Percentiles rank a stretch among this genome's conserved stretches.
phyloP scores from a whole-genome alignment of 2,113 vertebrate genomes.

The Dryoscopus gambensis region DNA sequence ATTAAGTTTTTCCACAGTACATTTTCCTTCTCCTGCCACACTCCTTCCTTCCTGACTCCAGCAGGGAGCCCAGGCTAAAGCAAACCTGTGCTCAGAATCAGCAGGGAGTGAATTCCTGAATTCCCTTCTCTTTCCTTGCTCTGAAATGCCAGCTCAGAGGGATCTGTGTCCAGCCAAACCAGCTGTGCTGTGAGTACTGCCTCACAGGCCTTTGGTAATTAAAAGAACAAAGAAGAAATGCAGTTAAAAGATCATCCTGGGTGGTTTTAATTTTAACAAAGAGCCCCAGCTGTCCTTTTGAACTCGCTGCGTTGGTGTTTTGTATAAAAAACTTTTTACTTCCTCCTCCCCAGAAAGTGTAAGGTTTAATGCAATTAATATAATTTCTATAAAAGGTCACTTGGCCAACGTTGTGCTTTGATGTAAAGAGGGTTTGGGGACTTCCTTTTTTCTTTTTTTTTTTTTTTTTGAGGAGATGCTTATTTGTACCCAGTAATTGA shows the following conservation, averaged over 20 bases:
- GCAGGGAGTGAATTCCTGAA: not conserved
- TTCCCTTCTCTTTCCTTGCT: not conserved
- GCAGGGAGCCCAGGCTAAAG: not conserved
- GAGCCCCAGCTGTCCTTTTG: not conserved
- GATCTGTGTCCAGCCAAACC: not conserved
- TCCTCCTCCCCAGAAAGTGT: not conserved
- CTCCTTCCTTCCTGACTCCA: not conserved
- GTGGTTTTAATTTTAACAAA: not conserved
- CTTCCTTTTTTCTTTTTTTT: not conserved
- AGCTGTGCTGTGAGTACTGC: not conserved
- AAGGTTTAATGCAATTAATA: not conserved
- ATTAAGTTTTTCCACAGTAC: not conserved
- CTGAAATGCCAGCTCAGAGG: fast-evolving
- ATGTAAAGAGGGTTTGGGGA: not conserved
- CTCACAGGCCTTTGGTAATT: not conserved
- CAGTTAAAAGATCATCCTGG: not conserved
- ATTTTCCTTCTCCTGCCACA: not conserved
- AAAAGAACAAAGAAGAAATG: not conserved
- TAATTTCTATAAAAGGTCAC: not conserved
- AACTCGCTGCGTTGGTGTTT: not conserved
- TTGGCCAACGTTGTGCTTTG: not conserved
- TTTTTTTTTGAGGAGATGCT: not conserved
- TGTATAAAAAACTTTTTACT: not conserved
- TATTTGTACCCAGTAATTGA: not conserved
- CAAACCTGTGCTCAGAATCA: not conserved